Evolutionary conservation across 2,113 vertebrate species (phyloP).

Genomic region (Rhea pennata): DNA sequence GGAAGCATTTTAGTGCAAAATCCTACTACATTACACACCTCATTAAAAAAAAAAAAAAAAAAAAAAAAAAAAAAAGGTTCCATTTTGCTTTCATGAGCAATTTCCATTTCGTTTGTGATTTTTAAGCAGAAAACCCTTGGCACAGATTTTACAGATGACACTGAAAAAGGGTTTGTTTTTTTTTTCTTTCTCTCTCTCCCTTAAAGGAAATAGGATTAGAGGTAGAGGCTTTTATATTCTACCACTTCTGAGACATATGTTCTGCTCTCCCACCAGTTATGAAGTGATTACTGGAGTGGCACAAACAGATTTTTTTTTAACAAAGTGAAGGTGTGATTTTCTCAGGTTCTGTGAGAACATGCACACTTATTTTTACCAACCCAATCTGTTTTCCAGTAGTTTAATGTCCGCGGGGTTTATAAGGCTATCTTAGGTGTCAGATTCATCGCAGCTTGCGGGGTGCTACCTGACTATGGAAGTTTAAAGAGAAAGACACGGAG

Average conservation of each 20-base stretch:
- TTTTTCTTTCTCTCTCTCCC: not conserved
- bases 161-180: constrained; percentile 21
- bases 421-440: constrained; percentile 56
- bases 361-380: constrained; percentile 79
- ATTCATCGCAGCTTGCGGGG: constrained; percentile 14
- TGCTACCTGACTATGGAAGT: constrained; percentile 39
- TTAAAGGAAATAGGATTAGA: constrained; percentile 25
- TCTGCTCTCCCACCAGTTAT: constrained; percentile 70
- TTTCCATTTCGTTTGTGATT: not conserved
- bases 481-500: not conserved
- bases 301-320: constrained; percentile 80
- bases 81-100: not conserved
- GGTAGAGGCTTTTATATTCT: constrained; percentile 32
- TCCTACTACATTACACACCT: not conserved
- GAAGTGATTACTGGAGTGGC: constrained; percentile 74
- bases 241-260: constrained; percentile 75
- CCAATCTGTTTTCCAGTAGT: constrained; percentile 78
- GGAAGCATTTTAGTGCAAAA: not conserved
- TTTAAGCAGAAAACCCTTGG: constrained; percentile 47
- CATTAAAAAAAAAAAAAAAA: not conserved
- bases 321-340: constrained; percentile 82
- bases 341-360: constrained; percentile 83
- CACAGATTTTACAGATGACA: constrained; percentile 59
- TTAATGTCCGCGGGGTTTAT: constrained; percentile 74
- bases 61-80: not conserved